phyloP scores from a whole-genome alignment of 35 echinoderm and acorn worm genomes.

The Apostichopus californicus region DNA sequence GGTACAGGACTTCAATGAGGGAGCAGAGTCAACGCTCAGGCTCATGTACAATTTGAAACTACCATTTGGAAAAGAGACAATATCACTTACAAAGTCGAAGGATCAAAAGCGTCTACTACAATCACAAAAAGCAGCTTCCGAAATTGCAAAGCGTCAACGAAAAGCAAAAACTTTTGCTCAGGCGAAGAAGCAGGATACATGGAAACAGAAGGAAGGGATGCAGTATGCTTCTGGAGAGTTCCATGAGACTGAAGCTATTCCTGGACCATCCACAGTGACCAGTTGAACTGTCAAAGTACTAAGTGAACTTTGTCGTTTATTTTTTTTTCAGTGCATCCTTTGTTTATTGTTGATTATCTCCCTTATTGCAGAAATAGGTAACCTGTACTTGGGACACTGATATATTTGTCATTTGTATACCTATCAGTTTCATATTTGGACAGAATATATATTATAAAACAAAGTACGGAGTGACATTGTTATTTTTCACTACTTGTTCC shows the following conservation, averaged over 20 bases:
- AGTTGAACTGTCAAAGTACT: not conserved
- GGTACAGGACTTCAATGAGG: not conserved
- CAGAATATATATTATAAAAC: no score
- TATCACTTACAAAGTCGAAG: no score
- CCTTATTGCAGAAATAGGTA: no score
- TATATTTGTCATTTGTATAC: no score
- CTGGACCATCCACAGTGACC: not conserved
- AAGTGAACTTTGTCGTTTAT: not conserved
- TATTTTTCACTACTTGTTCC: no score
- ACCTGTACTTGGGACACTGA: no score
- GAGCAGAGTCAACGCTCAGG: not conserved
- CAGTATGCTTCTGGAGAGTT: conserved; percentile 9
- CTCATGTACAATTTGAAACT: no score
- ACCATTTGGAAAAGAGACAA: no score
- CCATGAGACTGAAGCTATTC: not conserved
- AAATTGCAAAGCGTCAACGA: not conserved
- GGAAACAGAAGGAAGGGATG: not conserved
- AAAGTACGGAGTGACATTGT: no score
- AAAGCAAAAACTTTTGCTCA: not conserved
- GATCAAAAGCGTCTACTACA: not conserved
- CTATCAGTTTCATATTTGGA: no score
- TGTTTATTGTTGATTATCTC: not conserved
- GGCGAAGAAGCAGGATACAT: not conserved
- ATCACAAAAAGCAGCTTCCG: not conserved
- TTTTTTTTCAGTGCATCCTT: not conserved